Evolutionary conservation across 2,888 invertebrate species (phyloP).

Genomic region (Aquatica leii): DNA sequence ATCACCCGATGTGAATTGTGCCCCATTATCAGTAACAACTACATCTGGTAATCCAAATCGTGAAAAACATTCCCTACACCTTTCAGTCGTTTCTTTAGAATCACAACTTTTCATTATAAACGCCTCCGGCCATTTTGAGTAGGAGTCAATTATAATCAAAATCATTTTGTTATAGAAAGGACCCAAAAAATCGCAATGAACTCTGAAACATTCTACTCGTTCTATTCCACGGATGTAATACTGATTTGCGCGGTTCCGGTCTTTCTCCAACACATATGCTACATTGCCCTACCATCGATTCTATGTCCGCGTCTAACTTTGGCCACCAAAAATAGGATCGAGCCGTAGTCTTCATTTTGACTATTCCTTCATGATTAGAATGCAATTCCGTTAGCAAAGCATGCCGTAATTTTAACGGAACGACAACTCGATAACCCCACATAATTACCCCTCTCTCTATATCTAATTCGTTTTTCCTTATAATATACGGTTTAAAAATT

Average conservation of each 20-base stretch:
- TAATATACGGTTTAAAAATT: background rate
- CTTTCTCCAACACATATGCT: too few relatives aligned
- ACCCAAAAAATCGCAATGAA: conserved; percentile 7
- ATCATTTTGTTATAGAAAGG: conserved; percentile 1
- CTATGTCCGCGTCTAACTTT: too few relatives aligned
- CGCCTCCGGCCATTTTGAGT: conserved; percentile 7
- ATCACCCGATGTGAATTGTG: background rate
- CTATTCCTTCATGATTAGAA: background rate
- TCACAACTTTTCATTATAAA: background rate
- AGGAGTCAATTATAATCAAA: conserved; percentile 2
- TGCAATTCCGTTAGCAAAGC: too few relatives aligned
- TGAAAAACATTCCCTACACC: background rate
- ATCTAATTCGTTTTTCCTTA: too few relatives aligned
- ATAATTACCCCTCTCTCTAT: too few relatives aligned
- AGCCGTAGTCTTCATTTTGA: too few relatives aligned
- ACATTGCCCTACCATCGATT: too few relatives aligned
- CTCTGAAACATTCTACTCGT: too few relatives aligned
- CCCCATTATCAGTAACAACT: conserved; percentile 3
- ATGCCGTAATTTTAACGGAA: too few relatives aligned
- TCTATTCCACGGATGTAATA: background rate
- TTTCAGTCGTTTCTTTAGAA: background rate
- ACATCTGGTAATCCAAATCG: background rate
- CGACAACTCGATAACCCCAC: too few relatives aligned
- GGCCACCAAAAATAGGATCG: too few relatives aligned
- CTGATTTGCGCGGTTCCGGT: too few relatives aligned